These are phyloP conservation scores for Mylabris sibirica DNA, from an alignment of 2,888 invertebrate species.

Conservation along the genomic window DNA sequence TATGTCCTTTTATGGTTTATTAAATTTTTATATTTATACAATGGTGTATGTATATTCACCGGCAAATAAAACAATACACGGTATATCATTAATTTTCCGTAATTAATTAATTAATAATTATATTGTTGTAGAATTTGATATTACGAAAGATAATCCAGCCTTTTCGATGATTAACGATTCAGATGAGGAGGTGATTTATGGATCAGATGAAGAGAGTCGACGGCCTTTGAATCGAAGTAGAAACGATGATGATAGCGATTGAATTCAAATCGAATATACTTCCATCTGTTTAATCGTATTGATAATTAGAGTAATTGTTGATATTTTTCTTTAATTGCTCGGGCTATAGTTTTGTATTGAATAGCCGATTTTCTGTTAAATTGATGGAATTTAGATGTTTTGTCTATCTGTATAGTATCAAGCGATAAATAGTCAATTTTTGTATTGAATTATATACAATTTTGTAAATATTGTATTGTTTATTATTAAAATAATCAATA, in stretches of 20 bases:
- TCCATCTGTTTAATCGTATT: not conserved
- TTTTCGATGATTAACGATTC: conserved; percentile 99
- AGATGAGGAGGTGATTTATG: conserved; percentile 95
- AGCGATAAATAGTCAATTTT: not conserved
- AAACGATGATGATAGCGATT: conserved; percentile 77
- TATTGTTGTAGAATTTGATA: conserved; percentile 77
- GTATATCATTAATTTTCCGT: conserved; percentile 62
- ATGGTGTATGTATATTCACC: conserved; percentile 96
- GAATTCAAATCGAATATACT: conserved; percentile 49
- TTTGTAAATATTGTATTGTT: not conserved
- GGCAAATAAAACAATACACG: conserved; percentile 77
- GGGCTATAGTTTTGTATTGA: not conserved
- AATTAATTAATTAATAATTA: not conserved
- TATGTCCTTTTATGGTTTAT: conserved; percentile 92
- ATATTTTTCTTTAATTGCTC: not conserved
- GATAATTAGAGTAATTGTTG: not conserved
- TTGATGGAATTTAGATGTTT: conserved; percentile 1
- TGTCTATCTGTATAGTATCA: not conserved
- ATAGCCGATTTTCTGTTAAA: not conserved
- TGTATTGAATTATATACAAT: not conserved
- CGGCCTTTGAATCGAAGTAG: conserved; percentile 78
- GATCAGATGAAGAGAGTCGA: conserved; percentile 87
- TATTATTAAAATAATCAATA: not conserved
- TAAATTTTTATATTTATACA: conserved; percentile 92
- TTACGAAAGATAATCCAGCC: conserved; percentile 96